Percentiles rank a stretch among this genome's conserved stretches.
Evolutionary conservation across 2,888 invertebrate genomes (phyloP).

Genomic region (Rotaria macrura): DNA sequence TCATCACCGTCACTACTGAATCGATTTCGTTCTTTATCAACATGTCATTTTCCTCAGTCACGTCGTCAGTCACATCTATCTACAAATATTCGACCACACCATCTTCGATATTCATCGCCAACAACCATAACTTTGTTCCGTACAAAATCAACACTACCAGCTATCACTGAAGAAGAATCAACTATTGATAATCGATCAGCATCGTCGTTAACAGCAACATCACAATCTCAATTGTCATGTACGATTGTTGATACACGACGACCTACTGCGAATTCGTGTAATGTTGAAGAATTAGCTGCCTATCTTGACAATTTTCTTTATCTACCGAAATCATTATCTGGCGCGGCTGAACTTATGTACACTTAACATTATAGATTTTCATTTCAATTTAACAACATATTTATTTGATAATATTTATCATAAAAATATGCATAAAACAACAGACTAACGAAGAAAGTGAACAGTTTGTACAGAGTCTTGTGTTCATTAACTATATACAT

Average conservation of each 20-base stretch:
- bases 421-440: neutral
- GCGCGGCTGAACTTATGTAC: conserved; percentile 9
- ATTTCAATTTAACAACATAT: neutral
- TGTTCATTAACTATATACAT: neutral
- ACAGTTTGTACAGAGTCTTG: conserved; percentile 10
- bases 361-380: neutral
- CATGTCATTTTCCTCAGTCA: neutral
- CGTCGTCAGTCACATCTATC: neutral
- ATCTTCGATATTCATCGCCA: neutral
- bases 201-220: neutral
- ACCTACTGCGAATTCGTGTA: neutral
- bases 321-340: conserved; percentile 2
- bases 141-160: neutral
- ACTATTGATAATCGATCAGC: neutral
- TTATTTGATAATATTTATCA: conserved; percentile 15
- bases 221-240: neutral
- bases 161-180: neutral
- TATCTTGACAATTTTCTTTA: conserved; percentile 13
- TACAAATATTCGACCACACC: neutral
- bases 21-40: conserved; percentile 18
- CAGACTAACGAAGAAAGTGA: neutral
- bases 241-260: neutral
- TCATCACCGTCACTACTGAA: neutral
- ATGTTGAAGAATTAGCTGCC: conserved; percentile 15
- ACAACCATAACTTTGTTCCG: neutral